Evolutionary conservation across 2,797 vertebrate species (phyloP).

Genomic region (Sebastes melanostomus): DNA sequence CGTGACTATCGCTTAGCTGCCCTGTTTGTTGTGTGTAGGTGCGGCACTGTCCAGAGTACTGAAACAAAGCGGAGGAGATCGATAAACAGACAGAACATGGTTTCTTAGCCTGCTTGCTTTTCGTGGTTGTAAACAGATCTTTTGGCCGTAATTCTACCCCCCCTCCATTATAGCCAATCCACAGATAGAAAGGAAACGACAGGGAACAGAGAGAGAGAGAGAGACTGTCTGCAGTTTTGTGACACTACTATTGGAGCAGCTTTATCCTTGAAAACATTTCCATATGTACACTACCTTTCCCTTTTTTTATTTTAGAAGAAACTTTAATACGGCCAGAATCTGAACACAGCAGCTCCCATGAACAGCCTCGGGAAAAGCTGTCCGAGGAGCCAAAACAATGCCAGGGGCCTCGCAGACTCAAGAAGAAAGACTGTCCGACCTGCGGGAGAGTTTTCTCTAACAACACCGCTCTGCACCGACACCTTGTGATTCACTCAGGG

Average conservation of each 20-base stretch:
- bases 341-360: neutral
- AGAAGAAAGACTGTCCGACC: slow-evolving; percentile 45
- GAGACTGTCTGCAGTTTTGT: no score
- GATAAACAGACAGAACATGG: no score
- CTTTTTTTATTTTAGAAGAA: neutral
- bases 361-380: neutral
- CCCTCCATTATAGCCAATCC: no score
- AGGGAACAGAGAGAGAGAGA: no score
- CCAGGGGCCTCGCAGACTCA: neutral
- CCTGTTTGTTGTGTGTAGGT: no score
- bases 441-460: slow-evolving; percentile 46
- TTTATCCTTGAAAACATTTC: neutral
- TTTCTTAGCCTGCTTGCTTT: no score
- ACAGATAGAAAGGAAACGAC: no score
- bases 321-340: neutral
- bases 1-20: no score
- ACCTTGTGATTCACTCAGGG: slow-evolving; percentile 59
- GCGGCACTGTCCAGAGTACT: no score
- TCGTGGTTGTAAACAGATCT: no score
- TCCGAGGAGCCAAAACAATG: neutral
- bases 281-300: neutral
- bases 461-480: slow-evolving; percentile 34
- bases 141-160: no score
- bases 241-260: neutral
- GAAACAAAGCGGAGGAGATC: no score